These are phyloP conservation scores for Solenodon paradoxus DNA, from an alignment of 2,113 vertebrate species.

Conservation along the genomic window DNA sequence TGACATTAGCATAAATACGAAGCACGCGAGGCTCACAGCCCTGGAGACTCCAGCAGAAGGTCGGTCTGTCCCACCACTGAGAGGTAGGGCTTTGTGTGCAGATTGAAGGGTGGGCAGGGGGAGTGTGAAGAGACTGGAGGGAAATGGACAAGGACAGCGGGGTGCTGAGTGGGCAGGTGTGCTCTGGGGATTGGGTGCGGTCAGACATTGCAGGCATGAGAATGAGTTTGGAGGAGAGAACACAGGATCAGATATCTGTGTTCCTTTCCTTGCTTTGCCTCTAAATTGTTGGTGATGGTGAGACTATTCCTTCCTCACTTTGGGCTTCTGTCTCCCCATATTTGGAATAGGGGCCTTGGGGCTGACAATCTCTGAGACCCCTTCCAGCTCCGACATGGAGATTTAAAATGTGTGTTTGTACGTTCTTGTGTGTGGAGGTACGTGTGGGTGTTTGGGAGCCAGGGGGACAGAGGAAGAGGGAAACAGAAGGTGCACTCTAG, in stretches of 20 bases:
- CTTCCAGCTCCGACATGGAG: neutral
- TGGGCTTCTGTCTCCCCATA: neutral
- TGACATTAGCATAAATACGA: constrained; percentile 37
- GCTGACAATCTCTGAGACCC: neutral
- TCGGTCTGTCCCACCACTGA: fast-evolving
- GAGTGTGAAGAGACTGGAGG: fast-evolving
- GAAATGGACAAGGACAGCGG: neutral
- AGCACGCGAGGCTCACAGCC: neutral
- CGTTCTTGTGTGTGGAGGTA: no score
- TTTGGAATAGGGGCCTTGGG: neutral
- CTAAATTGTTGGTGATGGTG: neutral
- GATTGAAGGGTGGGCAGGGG: no score
- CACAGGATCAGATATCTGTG: neutral
- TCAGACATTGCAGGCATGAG: no score
- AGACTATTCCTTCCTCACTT: no score
- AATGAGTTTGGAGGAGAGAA: neutral
- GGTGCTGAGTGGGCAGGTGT: no score
- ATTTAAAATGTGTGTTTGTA: neutral
- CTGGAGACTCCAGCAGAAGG: neutral
- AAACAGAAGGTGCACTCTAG: neutral
- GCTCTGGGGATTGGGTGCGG: neutral
- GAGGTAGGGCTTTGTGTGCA: neutral
- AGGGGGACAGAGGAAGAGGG: neutral
- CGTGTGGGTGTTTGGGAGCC: no score
- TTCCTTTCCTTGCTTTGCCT: neutral